Evolutionary conservation across 1,140 invertebrate genomes (phyloP).

Genomic region (Diachasmimorpha longicaudata): DNA sequence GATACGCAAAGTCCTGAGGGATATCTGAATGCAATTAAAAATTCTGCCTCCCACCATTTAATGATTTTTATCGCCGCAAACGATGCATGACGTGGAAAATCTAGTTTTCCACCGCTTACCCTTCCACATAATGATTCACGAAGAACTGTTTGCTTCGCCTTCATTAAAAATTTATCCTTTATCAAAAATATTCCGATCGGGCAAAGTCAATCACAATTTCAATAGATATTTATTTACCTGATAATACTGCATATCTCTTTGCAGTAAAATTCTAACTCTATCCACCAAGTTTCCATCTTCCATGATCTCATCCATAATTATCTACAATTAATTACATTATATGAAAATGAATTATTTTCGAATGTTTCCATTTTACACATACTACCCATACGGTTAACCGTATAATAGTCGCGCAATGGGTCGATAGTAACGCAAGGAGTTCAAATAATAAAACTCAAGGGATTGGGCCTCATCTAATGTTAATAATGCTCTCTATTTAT

Average conservation of each 20-base stretch:
- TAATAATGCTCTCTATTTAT: neutral
- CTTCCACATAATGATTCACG: constrained; percentile 76
- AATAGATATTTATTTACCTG: constrained; percentile 62
- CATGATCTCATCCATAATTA: constrained; percentile 75
- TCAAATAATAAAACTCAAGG: too few species aligned
- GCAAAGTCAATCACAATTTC: neutral
- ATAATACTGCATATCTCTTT: constrained; percentile 81
- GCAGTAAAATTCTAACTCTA: constrained; percentile 76
- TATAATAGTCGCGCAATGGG: too few species aligned
- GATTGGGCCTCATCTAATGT: neutral
- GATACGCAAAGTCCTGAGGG: constrained; percentile 62
- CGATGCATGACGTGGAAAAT: constrained; percentile 80
- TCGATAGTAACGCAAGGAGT: too few species aligned
- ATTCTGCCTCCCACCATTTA: constrained; percentile 78
- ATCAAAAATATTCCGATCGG: too few species aligned
- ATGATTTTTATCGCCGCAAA: constrained; percentile 82
- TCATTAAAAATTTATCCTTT: neutral
- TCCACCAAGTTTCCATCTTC: constrained; percentile 87
- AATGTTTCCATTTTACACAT: too few species aligned
- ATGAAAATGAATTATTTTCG: too few species aligned
- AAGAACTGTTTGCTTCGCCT: constrained; percentile 77
- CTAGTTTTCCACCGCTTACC: constrained; percentile 76
- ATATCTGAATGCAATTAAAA: constrained; percentile 64
- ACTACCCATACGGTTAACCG: too few species aligned
- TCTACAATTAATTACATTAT: neutral